Evolutionary conservation across 1,140 invertebrate genomes (phyloP).

Genomic region (Penaeus indicus): DNA sequence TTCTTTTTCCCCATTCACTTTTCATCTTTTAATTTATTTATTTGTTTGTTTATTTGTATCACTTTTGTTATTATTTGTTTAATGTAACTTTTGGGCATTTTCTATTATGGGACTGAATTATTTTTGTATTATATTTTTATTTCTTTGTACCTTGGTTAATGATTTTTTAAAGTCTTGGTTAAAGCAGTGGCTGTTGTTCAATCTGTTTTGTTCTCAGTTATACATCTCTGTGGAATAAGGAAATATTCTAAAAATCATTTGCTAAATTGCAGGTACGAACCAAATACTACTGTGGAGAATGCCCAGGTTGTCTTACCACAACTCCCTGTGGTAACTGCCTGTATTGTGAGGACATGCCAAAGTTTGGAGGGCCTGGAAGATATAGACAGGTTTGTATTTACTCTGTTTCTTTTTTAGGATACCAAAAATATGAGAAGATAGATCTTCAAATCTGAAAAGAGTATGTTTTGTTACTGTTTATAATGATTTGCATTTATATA

Average conservation of each 20-base stretch:
- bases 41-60: no score
- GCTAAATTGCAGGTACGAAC: conserved; percentile 55
- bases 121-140: no score
- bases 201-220: background rate
- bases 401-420: background rate
- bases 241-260: background rate
- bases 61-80: no score
- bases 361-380: conserved; percentile 66
- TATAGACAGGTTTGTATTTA: conserved; percentile 60
- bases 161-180: no score
- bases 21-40: background rate
- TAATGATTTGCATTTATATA: no score
- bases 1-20: background rate
- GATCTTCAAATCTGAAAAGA: no score
- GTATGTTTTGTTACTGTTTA: no score
- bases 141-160: no score
- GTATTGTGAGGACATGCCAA: conserved; percentile 67
- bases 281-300: conserved; percentile 66
- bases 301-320: conserved; percentile 66
- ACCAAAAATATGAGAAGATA: no score
- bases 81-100: no score
- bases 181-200: no score
- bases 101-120: no score
- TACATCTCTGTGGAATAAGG: background rate
- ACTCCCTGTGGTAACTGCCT: conserved; percentile 66